Conservation (phyloP, 2,797 vertebrate species). For the Tauraco hartlaubi region DNA sequence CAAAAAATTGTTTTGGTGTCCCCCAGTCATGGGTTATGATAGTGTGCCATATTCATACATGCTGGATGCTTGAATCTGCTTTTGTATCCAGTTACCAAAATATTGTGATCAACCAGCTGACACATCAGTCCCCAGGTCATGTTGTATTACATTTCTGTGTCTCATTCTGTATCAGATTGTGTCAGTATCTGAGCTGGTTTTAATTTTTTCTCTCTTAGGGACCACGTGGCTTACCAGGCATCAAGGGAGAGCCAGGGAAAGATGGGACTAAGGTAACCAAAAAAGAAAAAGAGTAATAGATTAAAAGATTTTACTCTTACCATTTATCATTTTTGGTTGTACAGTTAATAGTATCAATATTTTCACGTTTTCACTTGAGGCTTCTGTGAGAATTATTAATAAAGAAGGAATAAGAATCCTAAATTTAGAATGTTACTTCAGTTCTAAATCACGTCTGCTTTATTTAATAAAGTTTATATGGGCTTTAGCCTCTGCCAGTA, state of each 20-base stretch:
- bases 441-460: not conserved
- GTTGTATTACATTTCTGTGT: not conserved
- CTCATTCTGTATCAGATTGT: not conserved
- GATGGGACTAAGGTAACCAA: constrained; percentile 87
- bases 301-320: not conserved
- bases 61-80: not conserved
- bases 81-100: not conserved
- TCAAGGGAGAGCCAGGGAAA: constrained; percentile 90
- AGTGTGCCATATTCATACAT: not conserved
- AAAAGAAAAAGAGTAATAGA: not conserved
- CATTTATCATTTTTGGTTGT: not conserved
- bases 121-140: not conserved
- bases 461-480: not conserved
- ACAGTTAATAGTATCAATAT: not conserved
- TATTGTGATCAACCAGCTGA: not conserved
- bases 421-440: not conserved
- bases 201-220: constrained; percentile 82
- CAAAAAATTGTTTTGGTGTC: not conserved
- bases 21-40: not conserved
- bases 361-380: constrained; percentile 16
- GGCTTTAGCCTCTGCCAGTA: not conserved
- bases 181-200: not conserved
- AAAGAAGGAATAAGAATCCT: not conserved
- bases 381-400: not conserved
- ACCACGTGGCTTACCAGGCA: constrained; percentile 85